Base-by-base conservation (phyloP, 2,888 invertebrate species). In the Trisateles emortualis region DNA sequence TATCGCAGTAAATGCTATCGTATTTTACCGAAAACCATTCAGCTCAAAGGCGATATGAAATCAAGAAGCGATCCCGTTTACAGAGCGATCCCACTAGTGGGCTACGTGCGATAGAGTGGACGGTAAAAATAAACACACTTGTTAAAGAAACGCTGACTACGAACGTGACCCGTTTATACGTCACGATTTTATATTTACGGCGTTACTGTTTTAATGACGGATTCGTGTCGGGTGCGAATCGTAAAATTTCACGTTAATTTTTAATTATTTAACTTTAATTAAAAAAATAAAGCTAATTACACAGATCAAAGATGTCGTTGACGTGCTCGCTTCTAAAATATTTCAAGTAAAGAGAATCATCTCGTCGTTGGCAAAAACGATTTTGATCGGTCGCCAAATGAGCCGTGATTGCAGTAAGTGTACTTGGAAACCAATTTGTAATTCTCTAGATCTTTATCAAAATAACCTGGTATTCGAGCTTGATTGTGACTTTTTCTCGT, bases 41-140 rank as follows among this genome's bases (percentile, higher is more conserved):
- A 55, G 46, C 58, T 55, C 40, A 60, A 65, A 68, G 52, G 43
- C 52, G 52, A 66, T 68, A 65, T 56, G 58, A 52, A 68, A 68
- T 64, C 52, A 48, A 49, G 57, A 52, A 59, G 52, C 47, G 52
- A 52, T 53, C 47, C 39, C 56, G 52, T 59, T 46, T 26, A 48
- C 60, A 47, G 52, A 58, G 30, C 52, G 42, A 42, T 46, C 51
- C 59, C 54, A 56, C 64, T 58, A 66, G 62, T 55, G 64, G 55
- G 40, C 59, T 55, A 41, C 50, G 60, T 50, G 52, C 55, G 53
- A 52, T 46, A 50, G 53, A 59, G 72, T 74, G 67, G 68, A 64
- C 65, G 71, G 72, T 69, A 76, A 76, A 78, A 83, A 82, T 84
- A 84, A 84, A 84, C 83, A 84, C 73, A 74, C 82, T 85, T 84